phyloP scores from a whole-genome alignment of 2,797 vertebrate genomes.

The Naso thynnoides region DNA sequence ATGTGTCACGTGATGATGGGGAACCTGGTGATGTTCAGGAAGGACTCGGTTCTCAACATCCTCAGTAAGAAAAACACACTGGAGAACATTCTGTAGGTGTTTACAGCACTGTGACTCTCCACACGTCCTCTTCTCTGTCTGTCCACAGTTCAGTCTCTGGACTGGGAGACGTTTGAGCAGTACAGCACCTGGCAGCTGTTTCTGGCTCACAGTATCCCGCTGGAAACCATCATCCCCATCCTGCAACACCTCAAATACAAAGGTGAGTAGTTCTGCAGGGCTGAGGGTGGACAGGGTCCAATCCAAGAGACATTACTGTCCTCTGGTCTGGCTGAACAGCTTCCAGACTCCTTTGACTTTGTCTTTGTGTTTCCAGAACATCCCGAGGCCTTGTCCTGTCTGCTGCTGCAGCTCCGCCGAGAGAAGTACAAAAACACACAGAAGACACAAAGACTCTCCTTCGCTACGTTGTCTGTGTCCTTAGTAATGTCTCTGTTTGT shows the following conservation, averaged over 20 bases:
- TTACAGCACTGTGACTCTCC: not conserved
- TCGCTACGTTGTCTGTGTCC: too few relatives aligned
- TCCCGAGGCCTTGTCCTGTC: conserved; percentile 94
- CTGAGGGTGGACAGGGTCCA: too few relatives aligned
- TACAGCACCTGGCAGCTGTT: conserved; percentile 99
- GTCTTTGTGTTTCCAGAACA: conserved; percentile 86
- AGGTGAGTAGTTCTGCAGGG: too few relatives aligned
- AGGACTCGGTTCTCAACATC: conserved; percentile 96
- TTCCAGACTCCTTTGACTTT: not conserved
- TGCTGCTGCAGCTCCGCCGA: conserved; percentile 92
- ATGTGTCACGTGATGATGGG: conserved; percentile 99
- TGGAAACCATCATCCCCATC: conserved; percentile 97
- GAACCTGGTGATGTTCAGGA: conserved; percentile 96
- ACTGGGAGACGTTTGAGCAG: conserved; percentile 98
- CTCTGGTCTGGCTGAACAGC: not conserved
- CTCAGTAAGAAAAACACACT: conserved; percentile 87
- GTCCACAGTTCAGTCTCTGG: conserved; percentile 91
- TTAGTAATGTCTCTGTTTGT: too few relatives aligned
- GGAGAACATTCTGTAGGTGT: not conserved
- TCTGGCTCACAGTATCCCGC: conserved; percentile 93
- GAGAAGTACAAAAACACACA: conserved; percentile 87
- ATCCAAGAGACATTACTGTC: not conserved
- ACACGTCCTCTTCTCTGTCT: not conserved
- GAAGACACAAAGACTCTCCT: too few relatives aligned
- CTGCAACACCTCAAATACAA: conserved; percentile 98